Conservation (phyloP, 2,888 invertebrate species). For the Latheticus oryzae region DNA sequence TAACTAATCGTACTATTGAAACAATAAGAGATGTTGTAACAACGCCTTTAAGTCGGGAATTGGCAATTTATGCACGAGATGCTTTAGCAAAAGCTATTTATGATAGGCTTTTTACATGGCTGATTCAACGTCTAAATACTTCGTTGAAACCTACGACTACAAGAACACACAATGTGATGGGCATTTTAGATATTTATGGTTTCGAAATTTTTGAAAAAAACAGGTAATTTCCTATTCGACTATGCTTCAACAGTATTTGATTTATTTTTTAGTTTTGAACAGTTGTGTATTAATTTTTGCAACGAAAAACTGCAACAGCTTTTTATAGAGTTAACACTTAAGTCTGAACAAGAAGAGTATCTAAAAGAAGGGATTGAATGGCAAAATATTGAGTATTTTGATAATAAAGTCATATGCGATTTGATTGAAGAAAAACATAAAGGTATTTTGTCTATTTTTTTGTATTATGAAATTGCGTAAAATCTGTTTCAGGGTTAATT, state of each 20-base stretch:
- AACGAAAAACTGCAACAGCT: constrained; percentile 95
- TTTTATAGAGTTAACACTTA: constrained; percentile 90
- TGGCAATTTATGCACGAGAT: constrained; percentile 88
- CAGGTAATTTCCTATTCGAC: constrained; percentile 71
- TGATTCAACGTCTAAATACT: constrained; percentile 83
- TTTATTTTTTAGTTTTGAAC: constrained; percentile 76
- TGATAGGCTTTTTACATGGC: constrained; percentile 91
- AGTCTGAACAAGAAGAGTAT: constrained; percentile 94
- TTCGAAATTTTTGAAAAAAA: constrained; percentile 94
- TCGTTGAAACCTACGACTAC: constrained; percentile 74
- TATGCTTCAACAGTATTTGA: constrained; percentile 10
- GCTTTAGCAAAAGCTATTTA: constrained; percentile 93
- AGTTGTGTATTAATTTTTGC: constrained; percentile 96
- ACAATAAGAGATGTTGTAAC: constrained; percentile 86
- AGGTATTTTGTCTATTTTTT: too few relatives aligned
- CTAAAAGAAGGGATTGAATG: constrained; percentile 91
- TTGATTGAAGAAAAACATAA: constrained; percentile 90
- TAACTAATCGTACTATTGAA: constrained; percentile 88
- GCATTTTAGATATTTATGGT: constrained; percentile 93
- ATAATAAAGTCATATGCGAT: constrained; percentile 94
- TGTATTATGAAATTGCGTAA: background rate
- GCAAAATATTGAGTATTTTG: constrained; percentile 90
- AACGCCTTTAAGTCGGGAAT: constrained; percentile 83
- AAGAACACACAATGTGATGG: constrained; percentile 79
- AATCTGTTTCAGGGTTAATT: constrained; percentile 74